phyloP scores from a whole-genome alignment of 92 coral and sea anemone species.

The Palythoa grandiflora region DNA sequence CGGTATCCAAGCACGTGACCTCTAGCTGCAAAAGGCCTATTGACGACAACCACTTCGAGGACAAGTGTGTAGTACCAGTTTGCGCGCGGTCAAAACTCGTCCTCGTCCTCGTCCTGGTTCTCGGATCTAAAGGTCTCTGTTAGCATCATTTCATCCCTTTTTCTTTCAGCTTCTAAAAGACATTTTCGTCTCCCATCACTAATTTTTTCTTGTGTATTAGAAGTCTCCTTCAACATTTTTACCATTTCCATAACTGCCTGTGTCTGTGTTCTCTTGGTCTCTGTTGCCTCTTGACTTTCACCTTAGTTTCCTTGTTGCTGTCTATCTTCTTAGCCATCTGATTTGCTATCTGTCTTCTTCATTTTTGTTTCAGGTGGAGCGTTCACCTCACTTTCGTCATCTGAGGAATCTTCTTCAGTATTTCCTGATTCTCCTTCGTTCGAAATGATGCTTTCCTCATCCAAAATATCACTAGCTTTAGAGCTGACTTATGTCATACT shows the following conservation, averaged over 20 bases:
- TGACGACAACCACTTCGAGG: no score
- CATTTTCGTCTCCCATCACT: constrained; percentile 10
- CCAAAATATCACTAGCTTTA: constrained; percentile 20
- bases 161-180: constrained; percentile 45
- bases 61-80: no score
- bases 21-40: no score
- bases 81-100: no score
- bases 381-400: constrained; percentile 9
- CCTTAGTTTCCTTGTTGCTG: constrained; percentile 11
- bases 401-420: constrained; percentile 1
- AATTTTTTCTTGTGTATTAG: constrained; percentile 8
- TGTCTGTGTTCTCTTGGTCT: constrained; percentile 1
- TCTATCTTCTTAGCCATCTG: not conserved
- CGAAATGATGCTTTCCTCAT: constrained; percentile 28
- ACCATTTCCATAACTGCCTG: constrained; percentile 42
- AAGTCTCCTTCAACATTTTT: constrained; percentile 13
- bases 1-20: no score
- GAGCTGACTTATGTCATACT: not conserved
- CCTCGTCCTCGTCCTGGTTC: no score
- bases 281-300: constrained; percentile 25
- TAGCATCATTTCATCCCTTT: constrained; percentile 52
- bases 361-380: not conserved
- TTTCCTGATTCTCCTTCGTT: not conserved
- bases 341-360: constrained; percentile 25
- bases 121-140: no score